phyloP scores from a whole-genome alignment of 2,797 vertebrate species.

The Enteromius radiatus region DNA sequence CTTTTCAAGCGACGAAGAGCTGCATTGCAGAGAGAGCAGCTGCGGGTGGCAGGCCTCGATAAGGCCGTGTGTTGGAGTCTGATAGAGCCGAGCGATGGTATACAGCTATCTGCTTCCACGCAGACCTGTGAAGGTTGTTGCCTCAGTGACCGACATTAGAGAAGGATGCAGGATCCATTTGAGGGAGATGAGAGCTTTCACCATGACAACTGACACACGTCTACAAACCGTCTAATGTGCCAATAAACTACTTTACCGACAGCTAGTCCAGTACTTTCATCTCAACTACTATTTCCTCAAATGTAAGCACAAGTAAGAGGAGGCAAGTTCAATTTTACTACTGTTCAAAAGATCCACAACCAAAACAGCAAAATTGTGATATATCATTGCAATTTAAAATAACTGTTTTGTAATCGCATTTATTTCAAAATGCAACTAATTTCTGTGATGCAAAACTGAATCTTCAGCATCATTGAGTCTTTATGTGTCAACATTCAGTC shows the following conservation, averaged over 20 bases:
- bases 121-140: conserved; percentile 55
- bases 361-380: too few species aligned
- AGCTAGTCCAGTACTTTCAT: background rate
- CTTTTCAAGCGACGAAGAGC: conserved; percentile 68
- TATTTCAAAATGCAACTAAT: too few species aligned
- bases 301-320: background rate
- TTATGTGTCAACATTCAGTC: too few species aligned
- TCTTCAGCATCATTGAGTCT: too few species aligned
- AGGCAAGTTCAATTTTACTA: background rate
- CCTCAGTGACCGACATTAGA: conserved; percentile 48
- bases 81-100: conserved; percentile 70
- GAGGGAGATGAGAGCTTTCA: conserved; percentile 28
- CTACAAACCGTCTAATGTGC: background rate
- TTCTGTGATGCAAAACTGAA: too few species aligned
- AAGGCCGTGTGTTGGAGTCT: conserved; percentile 70
- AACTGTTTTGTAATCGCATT: too few species aligned
- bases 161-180: conserved; percentile 15
- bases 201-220: conserved; percentile 19
- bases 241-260: background rate
- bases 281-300: background rate
- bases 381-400: too few species aligned
- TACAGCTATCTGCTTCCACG: conserved; percentile 67
- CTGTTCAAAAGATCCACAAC: too few species aligned
- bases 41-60: conserved; percentile 72
- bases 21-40: conserved; percentile 76